Percentiles rank a stretch among this genome's conserved stretches.
phyloP scores from a whole-genome alignment of 2,113 vertebrate genomes.

The Illadopsis cleaveri region DNA sequence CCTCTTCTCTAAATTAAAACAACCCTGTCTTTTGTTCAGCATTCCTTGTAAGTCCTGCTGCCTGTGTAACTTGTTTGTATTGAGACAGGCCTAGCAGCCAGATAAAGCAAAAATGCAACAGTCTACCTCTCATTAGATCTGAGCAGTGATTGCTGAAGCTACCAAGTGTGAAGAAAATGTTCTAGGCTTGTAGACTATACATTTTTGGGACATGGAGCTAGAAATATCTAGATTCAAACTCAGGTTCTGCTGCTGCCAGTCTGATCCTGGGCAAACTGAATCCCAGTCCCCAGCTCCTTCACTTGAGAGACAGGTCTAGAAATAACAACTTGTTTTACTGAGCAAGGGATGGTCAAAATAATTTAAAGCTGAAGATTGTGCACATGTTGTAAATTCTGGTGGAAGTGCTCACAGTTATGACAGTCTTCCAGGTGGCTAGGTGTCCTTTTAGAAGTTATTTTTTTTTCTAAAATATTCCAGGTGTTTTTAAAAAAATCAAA shows the following conservation, averaged over 20 bases:
- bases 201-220: not conserved
- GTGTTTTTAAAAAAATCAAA: not conserved
- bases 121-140: not conserved
- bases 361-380: not conserved
- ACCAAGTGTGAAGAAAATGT: not conserved
- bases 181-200: not conserved
- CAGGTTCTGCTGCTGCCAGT: not conserved
- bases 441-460: not conserved
- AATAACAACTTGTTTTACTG: not conserved
- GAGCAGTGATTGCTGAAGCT: not conserved
- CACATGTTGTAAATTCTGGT: not conserved
- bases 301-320: not conserved
- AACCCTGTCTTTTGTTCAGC: not conserved
- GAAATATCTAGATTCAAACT: not conserved
- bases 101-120: not conserved
- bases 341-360: not conserved
- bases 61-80: not conserved
- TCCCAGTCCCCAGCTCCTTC: not conserved
- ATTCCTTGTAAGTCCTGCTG: not conserved
- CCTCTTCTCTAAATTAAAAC: slow-evolving; percentile 4
- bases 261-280: not conserved
- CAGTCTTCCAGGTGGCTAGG: not conserved
- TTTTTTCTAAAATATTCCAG: not conserved
- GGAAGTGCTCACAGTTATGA: not conserved
- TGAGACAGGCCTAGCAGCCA: not conserved